phyloP scores from a whole-genome alignment of 2,797 vertebrate genomes.

The Galagoides demidoff region DNA sequence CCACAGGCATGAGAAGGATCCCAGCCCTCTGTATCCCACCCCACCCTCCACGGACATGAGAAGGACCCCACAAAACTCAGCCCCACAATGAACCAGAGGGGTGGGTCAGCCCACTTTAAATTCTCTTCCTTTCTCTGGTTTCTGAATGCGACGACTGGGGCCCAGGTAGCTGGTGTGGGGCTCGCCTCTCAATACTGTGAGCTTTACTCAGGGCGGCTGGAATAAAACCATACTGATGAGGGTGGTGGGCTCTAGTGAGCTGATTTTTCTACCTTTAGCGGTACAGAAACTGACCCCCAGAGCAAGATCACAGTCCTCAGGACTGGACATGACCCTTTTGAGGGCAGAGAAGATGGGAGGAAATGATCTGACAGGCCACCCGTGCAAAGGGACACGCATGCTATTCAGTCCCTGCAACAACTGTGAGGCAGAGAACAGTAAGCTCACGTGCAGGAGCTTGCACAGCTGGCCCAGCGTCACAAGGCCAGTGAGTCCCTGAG shows the following conservation, averaged over 20 bases:
- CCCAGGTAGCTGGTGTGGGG: rapidly evolving
- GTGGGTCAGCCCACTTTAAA: too few species aligned
- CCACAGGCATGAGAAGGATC: not conserved
- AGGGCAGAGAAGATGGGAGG: not conserved
- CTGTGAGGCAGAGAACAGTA: too few species aligned
- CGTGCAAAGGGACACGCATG: not conserved
- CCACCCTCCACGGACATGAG: rapidly evolving
- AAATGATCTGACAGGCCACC: not conserved
- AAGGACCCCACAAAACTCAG: not conserved
- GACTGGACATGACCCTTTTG: not conserved
- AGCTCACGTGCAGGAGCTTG: rapidly evolving
- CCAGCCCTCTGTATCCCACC: rapidly evolving
- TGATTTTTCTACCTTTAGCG: not conserved
- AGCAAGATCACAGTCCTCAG: not conserved
- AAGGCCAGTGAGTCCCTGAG: rapidly evolving
- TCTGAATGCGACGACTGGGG: rapidly evolving
- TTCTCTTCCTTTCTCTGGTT: not conserved
- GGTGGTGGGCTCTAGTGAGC: rapidly evolving
- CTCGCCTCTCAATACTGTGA: rapidly evolving
- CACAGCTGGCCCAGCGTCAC: rapidly evolving
- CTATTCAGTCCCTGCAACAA: rapidly evolving
- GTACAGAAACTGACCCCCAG: too few species aligned
- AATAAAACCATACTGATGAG: rapidly evolving
- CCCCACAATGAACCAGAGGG: rapidly evolving
- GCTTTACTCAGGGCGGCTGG: rapidly evolving